A percentile compares a stretch with the other conserved stretches of the same genome.
Conservation (phyloP, 1,140 invertebrate species). For the Camponotus pennsylvanicus region DNA sequence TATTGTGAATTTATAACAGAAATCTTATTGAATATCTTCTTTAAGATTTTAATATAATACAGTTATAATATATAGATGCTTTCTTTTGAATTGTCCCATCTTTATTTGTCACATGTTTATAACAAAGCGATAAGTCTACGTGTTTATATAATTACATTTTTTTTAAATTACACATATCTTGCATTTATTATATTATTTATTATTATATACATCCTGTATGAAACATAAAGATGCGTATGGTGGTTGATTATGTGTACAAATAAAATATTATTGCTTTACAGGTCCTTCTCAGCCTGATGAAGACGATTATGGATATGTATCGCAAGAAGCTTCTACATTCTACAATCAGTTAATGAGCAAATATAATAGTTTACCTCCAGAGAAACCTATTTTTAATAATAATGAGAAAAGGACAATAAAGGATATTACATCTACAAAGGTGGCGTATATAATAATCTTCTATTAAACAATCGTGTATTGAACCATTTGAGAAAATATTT, state of each 20-base stretch:
- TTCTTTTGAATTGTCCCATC: too few species aligned
- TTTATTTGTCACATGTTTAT: too few species aligned
- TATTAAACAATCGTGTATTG: neutral
- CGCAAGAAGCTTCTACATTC: constrained; percentile 92
- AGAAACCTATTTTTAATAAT: constrained; percentile 85
- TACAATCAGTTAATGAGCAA: constrained; percentile 95
- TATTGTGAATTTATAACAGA: too few species aligned
- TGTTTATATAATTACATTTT: too few species aligned
- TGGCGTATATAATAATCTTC: constrained; percentile 63
- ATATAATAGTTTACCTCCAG: constrained; percentile 90
- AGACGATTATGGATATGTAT: constrained; percentile 96
- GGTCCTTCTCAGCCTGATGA: constrained; percentile 93
- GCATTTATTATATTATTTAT: too few species aligned
- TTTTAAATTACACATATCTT: too few species aligned
- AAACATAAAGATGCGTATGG: neutral
- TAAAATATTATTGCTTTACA: constrained; percentile 69
- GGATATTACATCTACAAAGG: constrained; percentile 86
- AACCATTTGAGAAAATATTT: neutral
- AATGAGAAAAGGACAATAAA: constrained; percentile 83
- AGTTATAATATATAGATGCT: too few species aligned
- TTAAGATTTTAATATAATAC: too few species aligned
- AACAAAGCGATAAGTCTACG: too few species aligned
- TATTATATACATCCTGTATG: neutral
- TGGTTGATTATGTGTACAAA: too few species aligned
- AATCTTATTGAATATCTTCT: too few species aligned